Evolutionary conservation across 2,888 invertebrate species (phyloP).

Genomic region (Oasisia sp.): DNA sequence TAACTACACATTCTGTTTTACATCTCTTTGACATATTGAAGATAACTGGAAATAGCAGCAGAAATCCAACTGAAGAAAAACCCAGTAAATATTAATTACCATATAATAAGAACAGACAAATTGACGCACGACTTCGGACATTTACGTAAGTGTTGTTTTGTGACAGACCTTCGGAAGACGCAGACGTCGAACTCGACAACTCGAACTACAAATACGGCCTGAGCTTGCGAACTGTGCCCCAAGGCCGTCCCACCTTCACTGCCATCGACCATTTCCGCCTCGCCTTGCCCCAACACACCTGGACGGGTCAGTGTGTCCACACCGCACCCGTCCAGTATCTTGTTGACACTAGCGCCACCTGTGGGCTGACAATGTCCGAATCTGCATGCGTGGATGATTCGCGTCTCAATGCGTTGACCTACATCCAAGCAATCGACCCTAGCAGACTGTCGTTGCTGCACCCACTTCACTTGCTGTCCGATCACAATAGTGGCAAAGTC

Average conservation of each 20-base stretch:
- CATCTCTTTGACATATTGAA: too few species aligned
- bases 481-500: constrained; percentile 27
- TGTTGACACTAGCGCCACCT: constrained; percentile 45
- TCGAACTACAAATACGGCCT: constrained; percentile 46
- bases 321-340: constrained; percentile 56
- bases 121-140: too few species aligned
- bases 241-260: background rate
- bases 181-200: background rate
- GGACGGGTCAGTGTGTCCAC: constrained; percentile 50
- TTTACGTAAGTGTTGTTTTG: background rate
- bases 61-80: too few species aligned
- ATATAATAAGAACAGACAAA: too few species aligned
- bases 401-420: constrained; percentile 52
- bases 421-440: constrained; percentile 41
- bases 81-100: too few species aligned
- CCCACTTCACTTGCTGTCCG: constrained; percentile 20
- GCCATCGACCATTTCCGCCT: constrained; percentile 36
- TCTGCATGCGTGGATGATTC: constrained; percentile 45
- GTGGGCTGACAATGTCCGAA: constrained; percentile 45
- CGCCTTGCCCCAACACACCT: constrained; percentile 50
- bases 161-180: background rate
- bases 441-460: background rate
- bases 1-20: too few species aligned
- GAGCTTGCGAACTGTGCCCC: constrained; percentile 40
- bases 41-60: too few species aligned